Conservation (phyloP, 1,140 invertebrate species). For the Lepidostoma basale region DNA sequence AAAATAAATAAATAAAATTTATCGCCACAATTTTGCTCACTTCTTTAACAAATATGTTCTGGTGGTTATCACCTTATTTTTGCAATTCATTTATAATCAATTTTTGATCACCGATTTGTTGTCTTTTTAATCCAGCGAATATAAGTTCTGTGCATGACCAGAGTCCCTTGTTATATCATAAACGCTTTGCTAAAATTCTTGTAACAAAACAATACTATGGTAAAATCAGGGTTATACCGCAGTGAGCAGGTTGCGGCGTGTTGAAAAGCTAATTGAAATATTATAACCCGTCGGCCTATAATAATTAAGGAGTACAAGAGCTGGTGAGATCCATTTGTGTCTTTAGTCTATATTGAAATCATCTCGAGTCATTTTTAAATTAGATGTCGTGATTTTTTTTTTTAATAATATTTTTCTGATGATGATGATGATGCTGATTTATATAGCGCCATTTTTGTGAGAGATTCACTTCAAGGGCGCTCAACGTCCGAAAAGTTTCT, state of each 20-base stretch:
- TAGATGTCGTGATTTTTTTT: constrained; percentile 5
- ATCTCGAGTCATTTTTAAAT: no score
- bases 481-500: neutral
- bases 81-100: no score
- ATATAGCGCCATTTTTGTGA: neutral
- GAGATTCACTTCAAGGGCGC: neutral
- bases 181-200: neutral
- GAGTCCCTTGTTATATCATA: neutral
- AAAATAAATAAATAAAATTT: no score
- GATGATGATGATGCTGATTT: neutral
- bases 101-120: no score
- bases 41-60: no score
- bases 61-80: no score
- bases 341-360: no score
- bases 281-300: constrained; percentile 36
- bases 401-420: neutral
- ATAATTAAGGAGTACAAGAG: constrained; percentile 41
- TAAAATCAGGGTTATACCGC: neutral
- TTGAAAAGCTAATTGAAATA: constrained; percentile 41
- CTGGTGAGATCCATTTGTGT: no score
- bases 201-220: neutral
- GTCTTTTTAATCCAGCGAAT: no score
- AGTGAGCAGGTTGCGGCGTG: neutral
- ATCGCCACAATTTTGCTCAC: no score
- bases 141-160: neutral